Percentiles rank a stretch among this genome's conserved stretches.
phyloP scores from a whole-genome alignment of 2,888 invertebrate genomes.

The Synanthedon formicaeformis region DNA sequence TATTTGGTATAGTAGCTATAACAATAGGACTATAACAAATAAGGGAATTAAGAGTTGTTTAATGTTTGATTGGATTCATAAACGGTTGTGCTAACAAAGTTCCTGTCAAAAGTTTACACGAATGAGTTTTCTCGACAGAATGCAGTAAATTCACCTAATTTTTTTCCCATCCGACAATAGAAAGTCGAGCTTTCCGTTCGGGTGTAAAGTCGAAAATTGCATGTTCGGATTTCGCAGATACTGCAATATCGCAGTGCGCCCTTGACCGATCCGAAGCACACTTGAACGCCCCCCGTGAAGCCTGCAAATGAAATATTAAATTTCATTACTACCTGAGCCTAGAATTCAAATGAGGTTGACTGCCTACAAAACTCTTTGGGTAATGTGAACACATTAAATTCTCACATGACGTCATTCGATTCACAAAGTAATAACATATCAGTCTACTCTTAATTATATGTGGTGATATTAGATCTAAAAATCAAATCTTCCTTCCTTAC shows the following conservation, averaged over 20 bases:
- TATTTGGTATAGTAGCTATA: too few relatives aligned
- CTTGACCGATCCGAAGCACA: constrained; percentile 26
- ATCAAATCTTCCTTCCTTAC: too few relatives aligned
- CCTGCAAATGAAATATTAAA: constrained; percentile 32
- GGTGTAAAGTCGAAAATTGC: constrained; percentile 13
- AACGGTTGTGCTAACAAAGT: not conserved
- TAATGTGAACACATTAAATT: too few relatives aligned
- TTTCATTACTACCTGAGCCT: constrained; percentile 13
- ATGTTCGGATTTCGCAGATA: constrained; percentile 5
- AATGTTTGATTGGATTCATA: too few relatives aligned
- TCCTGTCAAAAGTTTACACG: not conserved
- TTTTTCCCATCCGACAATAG: not conserved
- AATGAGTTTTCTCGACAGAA: not conserved
- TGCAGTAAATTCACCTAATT: not conserved
- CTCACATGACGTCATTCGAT: not conserved
- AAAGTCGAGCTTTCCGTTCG: not conserved
- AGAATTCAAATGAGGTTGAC: constrained; percentile 1
- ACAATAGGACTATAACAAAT: too few relatives aligned
- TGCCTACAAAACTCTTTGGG: not conserved
- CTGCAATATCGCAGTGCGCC: constrained; percentile 27
- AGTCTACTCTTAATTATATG: too few relatives aligned
- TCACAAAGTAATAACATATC: not conserved
- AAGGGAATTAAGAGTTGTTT: too few relatives aligned
- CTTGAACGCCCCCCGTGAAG: constrained; percentile 16
- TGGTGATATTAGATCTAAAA: too few relatives aligned